Evolutionary conservation across 2,888 invertebrate genomes (phyloP), one percentile per base, ranked within the genome.

Genomic region (Platerodrilus igneus): DNA sequence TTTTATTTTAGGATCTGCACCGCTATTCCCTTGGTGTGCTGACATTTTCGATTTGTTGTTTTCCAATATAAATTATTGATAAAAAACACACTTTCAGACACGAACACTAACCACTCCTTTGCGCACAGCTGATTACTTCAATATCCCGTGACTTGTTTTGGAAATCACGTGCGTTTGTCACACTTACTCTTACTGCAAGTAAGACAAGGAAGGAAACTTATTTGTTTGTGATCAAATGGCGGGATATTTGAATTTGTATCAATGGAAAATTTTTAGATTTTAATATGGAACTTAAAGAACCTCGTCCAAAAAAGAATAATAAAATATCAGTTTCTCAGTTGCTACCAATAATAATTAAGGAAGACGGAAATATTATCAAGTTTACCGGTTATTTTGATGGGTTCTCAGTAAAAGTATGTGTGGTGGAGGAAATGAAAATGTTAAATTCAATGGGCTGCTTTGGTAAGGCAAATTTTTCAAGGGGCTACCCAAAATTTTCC

Each of bases 361-460:
- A 61, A 47, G 60, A 70, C 63, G 63, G 70, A 55, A 61, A 72
- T 66, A 62, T 73, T 69, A 57, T 61, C 66, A 60, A 73, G 66
- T 78, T 77, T 55, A 73, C 72, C 45, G 85, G 82, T 1, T 66
- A 73, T 51, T 83, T 78, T 52, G 83, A 81, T 59, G 83, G 84
- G 1, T 74, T 78, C 44, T 77, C 77, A 48, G 79, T 86, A 1
- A 77, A 79, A 53, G 69, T 88, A 17, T 68, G 63, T 25, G 72
- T 81, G 47, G 58, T 66, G 1, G 71, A 75, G 27, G 77, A 80
- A 53, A 80, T 83, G 60, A 68, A 70, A 47, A 66, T 72, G 3
- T 56, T 88, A 8, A 75, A 82, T 58, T 76, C 78, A 14, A 81
- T 78, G 74, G 88, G 88, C 1, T 83, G 75, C 60, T 88, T 83